phyloP scores from a whole-genome alignment of 2,888 invertebrate genomes.

The Agrypnus murinus region DNA sequence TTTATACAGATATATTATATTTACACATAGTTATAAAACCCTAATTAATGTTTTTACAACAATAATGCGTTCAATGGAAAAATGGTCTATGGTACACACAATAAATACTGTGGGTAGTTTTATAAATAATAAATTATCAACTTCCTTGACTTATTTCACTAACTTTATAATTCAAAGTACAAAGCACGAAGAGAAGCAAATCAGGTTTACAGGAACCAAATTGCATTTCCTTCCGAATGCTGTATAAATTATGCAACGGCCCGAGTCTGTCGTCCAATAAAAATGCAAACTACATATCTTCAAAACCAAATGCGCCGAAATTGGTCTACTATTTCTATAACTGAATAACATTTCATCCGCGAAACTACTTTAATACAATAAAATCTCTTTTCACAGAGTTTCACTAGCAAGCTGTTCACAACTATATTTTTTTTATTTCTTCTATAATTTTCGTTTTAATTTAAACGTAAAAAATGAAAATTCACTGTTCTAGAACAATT shows the following conservation, averaged over 20 bases:
- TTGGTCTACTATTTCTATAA: constrained; percentile 25
- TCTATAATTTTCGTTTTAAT: no score
- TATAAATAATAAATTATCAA: constrained; percentile 20
- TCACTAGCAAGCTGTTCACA: no score
- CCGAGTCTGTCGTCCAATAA: constrained; percentile 29
- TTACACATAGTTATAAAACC: no score
- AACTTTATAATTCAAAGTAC: constrained; percentile 30
- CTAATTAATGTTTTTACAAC: no score
- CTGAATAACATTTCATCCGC: not conserved
- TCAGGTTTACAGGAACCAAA: constrained; percentile 34
- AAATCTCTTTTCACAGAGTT: no score
- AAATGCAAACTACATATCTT: constrained; percentile 30
- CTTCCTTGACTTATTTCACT: constrained; percentile 26
- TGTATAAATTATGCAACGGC: constrained; percentile 36
- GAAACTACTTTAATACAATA: not conserved
- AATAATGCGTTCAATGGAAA: no score
- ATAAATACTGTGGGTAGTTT: no score
- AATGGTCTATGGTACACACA: no score
- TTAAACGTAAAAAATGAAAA: no score
- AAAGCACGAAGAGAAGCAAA: constrained; percentile 28
- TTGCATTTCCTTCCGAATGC: constrained; percentile 29
- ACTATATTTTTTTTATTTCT: no score
- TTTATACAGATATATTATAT: no score
- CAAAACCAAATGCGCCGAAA: constrained; percentile 31
- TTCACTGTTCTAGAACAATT: not conserved